These are phyloP conservation scores for Malthinus seriepunctatus DNA, from an alignment of 2,888 invertebrate genomes.

Conservation along the genomic window DNA sequence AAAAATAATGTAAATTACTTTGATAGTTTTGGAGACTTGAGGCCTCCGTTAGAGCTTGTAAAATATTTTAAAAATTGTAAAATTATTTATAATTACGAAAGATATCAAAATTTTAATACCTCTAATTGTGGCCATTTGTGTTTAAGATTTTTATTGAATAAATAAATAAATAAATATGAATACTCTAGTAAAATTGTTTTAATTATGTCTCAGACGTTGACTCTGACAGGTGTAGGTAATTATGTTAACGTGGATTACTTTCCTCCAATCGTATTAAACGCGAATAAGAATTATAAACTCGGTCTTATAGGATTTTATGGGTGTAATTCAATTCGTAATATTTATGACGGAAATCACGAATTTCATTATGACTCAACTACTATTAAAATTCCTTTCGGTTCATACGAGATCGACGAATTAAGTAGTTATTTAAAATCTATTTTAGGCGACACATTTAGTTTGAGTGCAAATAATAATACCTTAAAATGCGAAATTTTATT, in stretches of 20 bases:
- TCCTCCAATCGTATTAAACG: not conserved
- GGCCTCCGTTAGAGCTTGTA: slow-evolving; percentile 35
- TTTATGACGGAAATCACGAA: not conserved
- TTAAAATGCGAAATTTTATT: slow-evolving; percentile 34
- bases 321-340: not conserved
- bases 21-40: slow-evolving; percentile 48
- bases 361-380: slow-evolving; percentile 13
- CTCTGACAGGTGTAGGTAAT: not conserved
- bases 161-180: not conserved
- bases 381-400: slow-evolving; percentile 39
- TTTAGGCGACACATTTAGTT: not conserved
- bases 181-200: not conserved
- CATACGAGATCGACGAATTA: slow-evolving; percentile 45
- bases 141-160: slow-evolving; percentile 27
- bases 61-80: slow-evolving; percentile 19
- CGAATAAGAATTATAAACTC: not conserved
- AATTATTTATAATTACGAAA: slow-evolving; percentile 19
- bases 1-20: slow-evolving; percentile 42
- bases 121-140: slow-evolving; percentile 30
- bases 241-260: not conserved
- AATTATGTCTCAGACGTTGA: not conserved
- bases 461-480: slow-evolving; percentile 41
- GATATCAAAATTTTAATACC: slow-evolving; percentile 24
- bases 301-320: not conserved
- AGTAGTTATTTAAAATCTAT: slow-evolving; percentile 9